Evolutionary conservation across 2,113 vertebrate genomes (phyloP), one percentile per base, ranked within the genome.

Genomic region (Pollachius pollachius): DNA sequence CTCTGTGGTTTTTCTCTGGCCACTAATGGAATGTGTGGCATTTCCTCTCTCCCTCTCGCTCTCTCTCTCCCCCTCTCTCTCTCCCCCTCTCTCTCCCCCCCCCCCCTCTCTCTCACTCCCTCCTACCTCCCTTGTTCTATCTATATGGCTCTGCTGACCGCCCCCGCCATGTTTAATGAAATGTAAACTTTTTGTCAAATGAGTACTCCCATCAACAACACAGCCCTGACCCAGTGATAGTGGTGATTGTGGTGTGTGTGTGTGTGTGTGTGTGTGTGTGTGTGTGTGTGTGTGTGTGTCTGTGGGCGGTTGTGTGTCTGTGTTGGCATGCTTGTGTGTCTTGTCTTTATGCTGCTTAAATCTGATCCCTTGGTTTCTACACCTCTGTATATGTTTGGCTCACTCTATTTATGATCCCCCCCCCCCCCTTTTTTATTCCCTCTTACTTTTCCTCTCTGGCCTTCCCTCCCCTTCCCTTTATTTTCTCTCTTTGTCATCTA

Each of bases 21-120:
- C 83, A 85, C 80, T 88, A 90, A 90, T 91, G 90, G 88, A 87
- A 90, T 89, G 85, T 74, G 67, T 85, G 89, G 88, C 84, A 89
- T 89, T 88, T 89, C 83, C 85, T 83, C 77, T 72, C 13, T 62
- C 52, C 34, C 68, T 41, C 64, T 30, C 85, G n/a, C n/a, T n/a
- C n/a, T 83, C 77, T 72, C 13, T 62, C 30, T 52, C 68, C 37
- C 75, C 18, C 52, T 70, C 65, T 69, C 66, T 69, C 63, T 58
- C 61, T 25, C 52, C 25, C 25, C 64, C 18, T 34, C 11, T 25
- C 66, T 68, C 54, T 15, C 2, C 56, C 66, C 16, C 12, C 16
- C 16, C 41, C 5, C 41, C 30, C 70, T 41, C 71, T 64, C 65
- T 41, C 65, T 74, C 78, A 71, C 27, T 70, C 70, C 60, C 19